A percentile compares a stretch with the other conserved stretches of the same genome.
phyloP scores from a whole-genome alignment of 2,888 invertebrate species.

The Liposcelis brunnea region DNA sequence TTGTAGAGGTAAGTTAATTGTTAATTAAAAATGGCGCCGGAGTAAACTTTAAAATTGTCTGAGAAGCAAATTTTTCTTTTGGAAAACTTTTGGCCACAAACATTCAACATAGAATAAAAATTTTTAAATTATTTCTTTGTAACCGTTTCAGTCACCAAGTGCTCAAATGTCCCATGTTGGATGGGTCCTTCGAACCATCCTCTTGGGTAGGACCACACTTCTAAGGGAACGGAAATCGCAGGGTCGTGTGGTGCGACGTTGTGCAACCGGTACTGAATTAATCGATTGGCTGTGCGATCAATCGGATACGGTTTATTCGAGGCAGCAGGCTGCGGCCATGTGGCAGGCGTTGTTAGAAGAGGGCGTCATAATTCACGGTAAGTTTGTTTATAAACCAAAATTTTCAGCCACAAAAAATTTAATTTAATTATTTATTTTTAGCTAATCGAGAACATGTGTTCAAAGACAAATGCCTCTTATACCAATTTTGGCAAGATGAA shows the following conservation, averaged over 20 bases:
- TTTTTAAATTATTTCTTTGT: no score
- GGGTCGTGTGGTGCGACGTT: constrained; percentile 40
- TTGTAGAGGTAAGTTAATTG: constrained; percentile 43
- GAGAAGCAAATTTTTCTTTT: no score
- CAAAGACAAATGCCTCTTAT: constrained; percentile 65
- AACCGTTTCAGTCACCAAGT: constrained; percentile 37
- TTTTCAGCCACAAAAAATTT: constrained; percentile 13
- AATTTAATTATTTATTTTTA: constrained; percentile 23
- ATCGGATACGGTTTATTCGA: constrained; percentile 28
- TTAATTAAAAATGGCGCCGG: no score
- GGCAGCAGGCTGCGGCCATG: constrained; percentile 60
- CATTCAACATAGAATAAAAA: no score
- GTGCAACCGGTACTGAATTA: constrained; percentile 62
- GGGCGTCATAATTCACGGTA: constrained; percentile 58
- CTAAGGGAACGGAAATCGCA: constrained; percentile 43
- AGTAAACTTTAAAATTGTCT: no score
- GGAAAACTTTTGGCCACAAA: no score
- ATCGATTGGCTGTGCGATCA: constrained; percentile 50
- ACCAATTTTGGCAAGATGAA: constrained; percentile 62
- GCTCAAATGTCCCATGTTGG: constrained; percentile 48
- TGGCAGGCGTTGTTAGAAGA: constrained; percentile 71
- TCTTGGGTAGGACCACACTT: constrained; percentile 31
- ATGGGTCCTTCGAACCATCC: constrained; percentile 47
- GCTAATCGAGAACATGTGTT: constrained; percentile 64
- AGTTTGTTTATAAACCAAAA: no score